A percentile compares a stretch with the other conserved stretches of the same genome.
These are phyloP conservation scores for Corapipo altera DNA, from an alignment of 2,113 vertebrate species.

Conservation along the genomic window DNA sequence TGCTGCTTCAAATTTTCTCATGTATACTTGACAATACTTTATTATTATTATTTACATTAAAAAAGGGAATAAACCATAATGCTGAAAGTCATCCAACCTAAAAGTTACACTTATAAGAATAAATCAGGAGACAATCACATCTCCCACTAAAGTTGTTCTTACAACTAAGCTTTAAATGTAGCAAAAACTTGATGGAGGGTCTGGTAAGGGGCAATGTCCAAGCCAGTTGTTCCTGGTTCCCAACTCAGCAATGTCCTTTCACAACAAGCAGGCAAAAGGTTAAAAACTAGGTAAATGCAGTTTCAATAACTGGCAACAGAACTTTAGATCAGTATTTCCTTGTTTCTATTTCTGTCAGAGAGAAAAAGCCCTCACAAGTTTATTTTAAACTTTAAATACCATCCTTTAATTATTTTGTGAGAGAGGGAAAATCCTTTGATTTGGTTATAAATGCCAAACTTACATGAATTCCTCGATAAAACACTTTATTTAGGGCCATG, in stretches of 20 bases:
- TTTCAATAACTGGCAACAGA: not conserved
- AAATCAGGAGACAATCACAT: not conserved
- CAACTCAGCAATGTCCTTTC: not conserved
- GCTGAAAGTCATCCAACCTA: not conserved
- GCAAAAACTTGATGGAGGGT: not conserved
- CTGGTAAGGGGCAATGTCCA: not conserved
- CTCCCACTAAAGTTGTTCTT: not conserved
- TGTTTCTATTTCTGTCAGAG: not conserved
- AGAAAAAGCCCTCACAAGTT: not conserved
- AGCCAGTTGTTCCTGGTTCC: rapidly evolving
- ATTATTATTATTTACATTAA: not conserved
- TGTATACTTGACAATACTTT: not conserved
- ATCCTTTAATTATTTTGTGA: not conserved
- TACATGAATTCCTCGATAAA: not conserved
- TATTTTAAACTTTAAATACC: slow-evolving; percentile 36
- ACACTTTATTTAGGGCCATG: not conserved
- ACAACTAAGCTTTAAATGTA: not conserved
- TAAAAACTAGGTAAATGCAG: not conserved
- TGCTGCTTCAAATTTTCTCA: not conserved
- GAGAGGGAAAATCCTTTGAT: not conserved
- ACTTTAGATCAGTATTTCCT: not conserved
- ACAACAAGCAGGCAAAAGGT: not conserved
- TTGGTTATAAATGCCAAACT: slow-evolving; percentile 4
- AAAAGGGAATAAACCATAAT: not conserved
- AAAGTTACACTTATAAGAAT: not conserved